Evolutionary conservation across 2,888 invertebrate genomes (phyloP).

Genomic region (Agriopis leucophaearia): DNA sequence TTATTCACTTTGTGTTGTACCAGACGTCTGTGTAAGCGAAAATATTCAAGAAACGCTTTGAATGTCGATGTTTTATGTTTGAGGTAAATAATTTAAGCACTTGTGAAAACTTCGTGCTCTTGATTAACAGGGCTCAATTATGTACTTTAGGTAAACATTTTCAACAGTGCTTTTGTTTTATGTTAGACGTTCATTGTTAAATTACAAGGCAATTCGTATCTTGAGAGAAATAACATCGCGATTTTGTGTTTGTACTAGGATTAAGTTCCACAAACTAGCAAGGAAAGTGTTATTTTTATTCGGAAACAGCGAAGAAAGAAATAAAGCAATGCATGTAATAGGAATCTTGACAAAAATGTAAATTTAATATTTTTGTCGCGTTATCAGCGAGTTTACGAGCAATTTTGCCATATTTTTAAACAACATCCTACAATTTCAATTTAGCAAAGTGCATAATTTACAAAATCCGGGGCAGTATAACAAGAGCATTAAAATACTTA

Average conservation of each 20-base stretch:
- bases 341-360: slow-evolving; percentile 1
- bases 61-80: slow-evolving; percentile 82
- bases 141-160: slow-evolving; percentile 77
- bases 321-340: slow-evolving; percentile 5
- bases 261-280: neutral
- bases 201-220: slow-evolving; percentile 52
- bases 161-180: slow-evolving; percentile 70
- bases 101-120: slow-evolving; percentile 81
- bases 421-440: slow-evolving; percentile 64
- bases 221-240: slow-evolving; percentile 48
- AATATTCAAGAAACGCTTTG: slow-evolving; percentile 81
- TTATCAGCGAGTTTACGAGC: slow-evolving; percentile 7
- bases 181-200: slow-evolving; percentile 68
- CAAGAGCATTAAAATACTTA: slow-evolving; percentile 70
- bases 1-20: slow-evolving; percentile 67
- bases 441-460: slow-evolving; percentile 73
- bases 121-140: slow-evolving; percentile 83
- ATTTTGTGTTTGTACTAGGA: slow-evolving; percentile 42
- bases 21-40: slow-evolving; percentile 75
- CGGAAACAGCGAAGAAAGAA: neutral
- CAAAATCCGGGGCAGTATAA: slow-evolving; percentile 58
- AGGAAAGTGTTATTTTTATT: neutral
- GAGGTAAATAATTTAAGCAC: slow-evolving; percentile 82
- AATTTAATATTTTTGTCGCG: slow-evolving; percentile 6
- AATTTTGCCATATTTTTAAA: slow-evolving; percentile 49